Evolutionary conservation across 2,888 invertebrate species (phyloP).

Genomic region (Polia nebulosa): DNA sequence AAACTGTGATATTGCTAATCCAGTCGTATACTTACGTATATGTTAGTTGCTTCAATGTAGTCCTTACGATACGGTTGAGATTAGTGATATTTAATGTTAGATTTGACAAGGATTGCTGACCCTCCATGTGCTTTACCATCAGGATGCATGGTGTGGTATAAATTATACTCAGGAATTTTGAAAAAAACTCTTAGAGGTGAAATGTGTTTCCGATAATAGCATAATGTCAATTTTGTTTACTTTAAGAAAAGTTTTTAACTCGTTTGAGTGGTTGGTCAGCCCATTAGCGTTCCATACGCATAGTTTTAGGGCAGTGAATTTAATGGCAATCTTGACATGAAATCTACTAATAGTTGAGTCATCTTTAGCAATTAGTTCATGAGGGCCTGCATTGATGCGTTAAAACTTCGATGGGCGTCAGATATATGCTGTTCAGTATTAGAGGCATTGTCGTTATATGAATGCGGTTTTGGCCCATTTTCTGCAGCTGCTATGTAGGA

Average conservation of each 20-base stretch:
- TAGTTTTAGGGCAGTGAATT: background rate
- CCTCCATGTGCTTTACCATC: no score
- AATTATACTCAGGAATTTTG: background rate
- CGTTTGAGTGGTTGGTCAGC: constrained; percentile 2
- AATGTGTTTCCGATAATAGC: background rate
- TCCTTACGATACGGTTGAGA: background rate
- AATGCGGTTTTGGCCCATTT: no score
- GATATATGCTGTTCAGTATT: no score
- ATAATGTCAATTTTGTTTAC: constrained; percentile 10
- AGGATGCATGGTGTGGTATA: no score
- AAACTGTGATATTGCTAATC: background rate
- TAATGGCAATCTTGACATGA: background rate
- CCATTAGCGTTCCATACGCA: constrained; percentile 9
- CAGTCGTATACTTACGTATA: background rate
- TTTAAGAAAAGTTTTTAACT: constrained; percentile 5
- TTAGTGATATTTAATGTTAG: background rate
- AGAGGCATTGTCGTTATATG: no score
- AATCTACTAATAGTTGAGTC: background rate
- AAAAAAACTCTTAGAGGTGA: background rate
- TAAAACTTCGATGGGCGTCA: background rate
- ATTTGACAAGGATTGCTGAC: no score
- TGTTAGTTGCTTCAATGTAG: background rate
- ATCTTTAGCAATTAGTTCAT: constrained; percentile 6
- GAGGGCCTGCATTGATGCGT: background rate
- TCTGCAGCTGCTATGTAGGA: no score